A percentile compares a stretch with the other conserved stretches of the same genome.
These are phyloP conservation scores for Drosophila ercepeae DNA, from an alignment of 1,140 invertebrate species.

Conservation along the genomic window DNA sequence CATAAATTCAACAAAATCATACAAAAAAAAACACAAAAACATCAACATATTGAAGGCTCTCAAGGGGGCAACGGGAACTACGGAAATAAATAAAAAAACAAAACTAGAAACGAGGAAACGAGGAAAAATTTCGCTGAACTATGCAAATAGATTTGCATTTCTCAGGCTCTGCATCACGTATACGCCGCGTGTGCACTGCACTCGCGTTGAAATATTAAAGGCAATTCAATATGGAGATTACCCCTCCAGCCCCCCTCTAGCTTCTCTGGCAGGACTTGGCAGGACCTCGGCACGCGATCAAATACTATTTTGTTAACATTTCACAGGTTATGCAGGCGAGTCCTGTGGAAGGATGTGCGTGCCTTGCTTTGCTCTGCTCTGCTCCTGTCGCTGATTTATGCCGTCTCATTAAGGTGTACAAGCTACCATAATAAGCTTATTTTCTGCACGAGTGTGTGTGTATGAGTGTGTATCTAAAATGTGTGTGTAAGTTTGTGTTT, in stretches of 20 bases:
- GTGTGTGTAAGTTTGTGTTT: too few relatives aligned
- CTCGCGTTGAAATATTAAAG: conserved; percentile 61
- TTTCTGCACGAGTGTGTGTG: neutral
- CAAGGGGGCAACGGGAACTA: neutral
- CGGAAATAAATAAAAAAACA: conserved; percentile 27
- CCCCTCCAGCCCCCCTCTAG: neutral
- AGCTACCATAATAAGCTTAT: conserved; percentile 56
- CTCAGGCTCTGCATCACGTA: conserved; percentile 60
- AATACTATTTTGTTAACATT: conserved; percentile 75
- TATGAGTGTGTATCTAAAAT: too few relatives aligned
- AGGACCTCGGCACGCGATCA: conserved; percentile 62
- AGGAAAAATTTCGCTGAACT: conserved; percentile 47
- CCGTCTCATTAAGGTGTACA: conserved; percentile 60
- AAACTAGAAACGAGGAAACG: neutral
- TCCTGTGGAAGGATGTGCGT: neutral
- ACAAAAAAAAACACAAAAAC: neutral
- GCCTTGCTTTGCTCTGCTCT: conserved; percentile 34
- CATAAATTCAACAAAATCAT: conserved; percentile 55
- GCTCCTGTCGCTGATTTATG: conserved; percentile 55
- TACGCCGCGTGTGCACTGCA: conserved; percentile 56
- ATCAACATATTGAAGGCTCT: neutral
- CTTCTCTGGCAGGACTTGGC: neutral
- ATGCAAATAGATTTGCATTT: conserved; percentile 75
- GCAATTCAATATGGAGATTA: conserved; percentile 73
- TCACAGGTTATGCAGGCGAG: conserved; percentile 46